These are phyloP conservation scores for Cotesia congregata DNA, from an alignment of 2,888 invertebrate genomes.

Conservation along the genomic window DNA sequence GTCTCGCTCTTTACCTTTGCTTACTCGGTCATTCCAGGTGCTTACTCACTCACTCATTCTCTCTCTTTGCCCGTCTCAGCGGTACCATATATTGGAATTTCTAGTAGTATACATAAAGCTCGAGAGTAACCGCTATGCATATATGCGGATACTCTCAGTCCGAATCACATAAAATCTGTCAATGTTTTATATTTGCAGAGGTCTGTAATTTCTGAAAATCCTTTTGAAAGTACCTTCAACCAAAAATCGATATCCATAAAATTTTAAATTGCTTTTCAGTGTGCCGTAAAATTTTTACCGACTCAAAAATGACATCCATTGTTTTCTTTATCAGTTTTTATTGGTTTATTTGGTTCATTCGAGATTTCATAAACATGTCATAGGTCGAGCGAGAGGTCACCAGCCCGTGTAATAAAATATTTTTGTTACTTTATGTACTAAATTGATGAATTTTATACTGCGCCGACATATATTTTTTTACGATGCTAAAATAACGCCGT, in stretches of 20 bases:
- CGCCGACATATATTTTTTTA: too few relatives aligned
- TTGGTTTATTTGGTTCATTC: not conserved
- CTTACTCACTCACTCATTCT: constrained; percentile 13
- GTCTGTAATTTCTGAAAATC: constrained; percentile 25
- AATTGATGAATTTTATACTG: not conserved
- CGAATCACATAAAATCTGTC: constrained; percentile 39
- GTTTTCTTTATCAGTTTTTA: constrained; percentile 10
- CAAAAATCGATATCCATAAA: constrained; percentile 27
- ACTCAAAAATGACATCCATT: constrained; percentile 10
- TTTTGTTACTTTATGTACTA: not conserved
- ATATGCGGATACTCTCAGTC: constrained; percentile 31
- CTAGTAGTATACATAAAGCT: constrained; percentile 13
- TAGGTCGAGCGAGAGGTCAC: not conserved
- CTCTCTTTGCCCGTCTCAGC: constrained; percentile 6
- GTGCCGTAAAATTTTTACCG: constrained; percentile 19
- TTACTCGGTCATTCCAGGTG: not conserved
- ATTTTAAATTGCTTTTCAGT: constrained; percentile 30
- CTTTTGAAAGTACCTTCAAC: constrained; percentile 16
- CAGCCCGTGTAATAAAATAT: not conserved
- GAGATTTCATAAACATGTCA: not conserved
- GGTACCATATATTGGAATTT: constrained; percentile 39
- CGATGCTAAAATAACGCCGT: too few relatives aligned
- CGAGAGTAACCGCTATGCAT: constrained; percentile 41
- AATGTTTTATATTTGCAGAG: constrained; percentile 36
- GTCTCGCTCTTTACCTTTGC: not conserved